Conservation (phyloP, 2,888 invertebrate genomes). For the Diplolepis rosae region DNA sequence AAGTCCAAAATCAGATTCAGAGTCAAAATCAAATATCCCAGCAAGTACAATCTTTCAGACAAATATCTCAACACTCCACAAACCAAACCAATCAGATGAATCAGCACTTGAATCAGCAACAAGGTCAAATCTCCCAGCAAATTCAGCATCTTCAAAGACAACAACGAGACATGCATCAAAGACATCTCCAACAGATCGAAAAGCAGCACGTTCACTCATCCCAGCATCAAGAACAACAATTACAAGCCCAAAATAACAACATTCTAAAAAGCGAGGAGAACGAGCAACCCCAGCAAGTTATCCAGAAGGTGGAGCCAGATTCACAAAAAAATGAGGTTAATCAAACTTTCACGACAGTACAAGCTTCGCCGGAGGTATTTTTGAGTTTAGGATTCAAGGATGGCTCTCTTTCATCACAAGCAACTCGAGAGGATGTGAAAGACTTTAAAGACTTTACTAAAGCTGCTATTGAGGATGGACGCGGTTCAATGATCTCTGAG, state of each 20-base stretch:
- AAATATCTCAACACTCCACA: constrained; percentile 60
- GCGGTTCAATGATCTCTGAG: constrained; percentile 70
- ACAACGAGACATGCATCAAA: constrained; percentile 64
- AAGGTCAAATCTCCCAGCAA: constrained; percentile 67
- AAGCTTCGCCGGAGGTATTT: constrained; percentile 68
- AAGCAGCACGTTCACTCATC: constrained; percentile 64
- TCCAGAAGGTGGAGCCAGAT: constrained; percentile 64
- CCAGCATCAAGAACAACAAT: constrained; percentile 57
- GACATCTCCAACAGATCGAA: constrained; percentile 65
- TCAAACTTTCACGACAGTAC: constrained; percentile 66
- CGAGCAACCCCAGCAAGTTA: constrained; percentile 62
- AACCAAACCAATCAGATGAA: constrained; percentile 53
- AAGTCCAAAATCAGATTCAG: constrained; percentile 66
- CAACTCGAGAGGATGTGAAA: constrained; percentile 65
- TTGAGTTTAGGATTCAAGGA: constrained; percentile 69
- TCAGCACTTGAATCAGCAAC: constrained; percentile 51
- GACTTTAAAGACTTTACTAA: constrained; percentile 67
- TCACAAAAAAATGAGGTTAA: constrained; percentile 62
- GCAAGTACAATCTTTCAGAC: constrained; percentile 62
- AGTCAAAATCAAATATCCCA: constrained; percentile 68
- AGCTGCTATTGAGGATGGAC: constrained; percentile 60
- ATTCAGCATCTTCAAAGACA: constrained; percentile 58
- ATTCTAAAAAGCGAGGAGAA: constrained; percentile 59
- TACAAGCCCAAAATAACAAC: constrained; percentile 64
- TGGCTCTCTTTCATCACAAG: constrained; percentile 56